Conservation (phyloP, 2,888 invertebrate species). For the Polietes domitor region DNA sequence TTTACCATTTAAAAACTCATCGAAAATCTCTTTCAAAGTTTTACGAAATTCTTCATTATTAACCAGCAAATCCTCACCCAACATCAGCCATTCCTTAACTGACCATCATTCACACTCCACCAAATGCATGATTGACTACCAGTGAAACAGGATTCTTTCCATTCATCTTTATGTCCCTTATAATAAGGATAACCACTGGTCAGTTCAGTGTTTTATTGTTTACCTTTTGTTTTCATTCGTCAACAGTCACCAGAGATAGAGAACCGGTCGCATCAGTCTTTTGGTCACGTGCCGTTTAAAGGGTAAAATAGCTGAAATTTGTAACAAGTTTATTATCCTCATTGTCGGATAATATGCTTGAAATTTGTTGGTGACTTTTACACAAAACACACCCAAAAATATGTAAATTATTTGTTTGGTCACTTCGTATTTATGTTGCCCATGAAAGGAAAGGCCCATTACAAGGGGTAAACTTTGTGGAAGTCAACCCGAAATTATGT, state of each 20-base stretch:
- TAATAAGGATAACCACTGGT: constrained; percentile 41
- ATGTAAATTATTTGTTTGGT: constrained; percentile 58
- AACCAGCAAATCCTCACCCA: background rate
- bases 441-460: background rate
- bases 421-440: background rate
- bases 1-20: background rate
- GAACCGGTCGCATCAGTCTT: constrained; percentile 2
- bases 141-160: constrained; percentile 32
- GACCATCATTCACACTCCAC: background rate
- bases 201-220: constrained; percentile 34
- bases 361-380: constrained; percentile 25
- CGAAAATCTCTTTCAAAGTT: too few species aligned
- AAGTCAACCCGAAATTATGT: constrained; percentile 50
- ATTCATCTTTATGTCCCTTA: background rate
- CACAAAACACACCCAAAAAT: constrained; percentile 6
- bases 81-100: background rate
- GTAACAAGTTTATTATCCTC: constrained; percentile 52
- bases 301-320: constrained; percentile 19
- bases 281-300: constrained; percentile 51
- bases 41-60: too few species aligned
- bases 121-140: background rate
- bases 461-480: constrained; percentile 46
- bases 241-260: constrained; percentile 36
- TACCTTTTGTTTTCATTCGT: constrained; percentile 12
- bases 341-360: constrained; percentile 42